Evolutionary conservation across 64 coral and sea anemone species (phyloP).

Genomic region (Stichodactyla mertensii): DNA sequence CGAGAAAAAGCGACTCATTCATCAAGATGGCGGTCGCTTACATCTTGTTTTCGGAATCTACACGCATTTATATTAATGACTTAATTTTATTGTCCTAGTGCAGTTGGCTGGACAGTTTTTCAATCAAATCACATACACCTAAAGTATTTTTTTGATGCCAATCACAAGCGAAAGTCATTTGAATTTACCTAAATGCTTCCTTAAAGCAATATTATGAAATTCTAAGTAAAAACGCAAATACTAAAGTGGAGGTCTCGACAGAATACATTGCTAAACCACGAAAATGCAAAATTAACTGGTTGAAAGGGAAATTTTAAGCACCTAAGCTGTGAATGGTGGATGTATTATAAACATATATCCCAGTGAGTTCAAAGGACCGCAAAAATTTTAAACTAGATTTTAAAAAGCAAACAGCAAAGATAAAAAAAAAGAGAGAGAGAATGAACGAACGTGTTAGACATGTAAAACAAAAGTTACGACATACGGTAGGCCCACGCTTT

Average conservation of each 20-base stretch:
- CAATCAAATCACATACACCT: neutral
- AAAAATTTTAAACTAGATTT: no score
- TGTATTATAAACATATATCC: neutral
- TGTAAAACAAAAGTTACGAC: neutral
- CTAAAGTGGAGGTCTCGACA: neutral
- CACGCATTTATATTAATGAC: neutral
- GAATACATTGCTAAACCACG: neutral
- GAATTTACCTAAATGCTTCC: neutral
- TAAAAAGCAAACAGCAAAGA: no score
- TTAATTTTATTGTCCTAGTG: neutral
- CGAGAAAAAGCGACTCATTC: neutral
- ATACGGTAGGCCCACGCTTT: neutral
- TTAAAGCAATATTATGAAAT: neutral
- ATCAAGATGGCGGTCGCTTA: neutral
- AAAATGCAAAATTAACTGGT: neutral
- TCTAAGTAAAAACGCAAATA: neutral
- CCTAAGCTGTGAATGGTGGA: neutral
- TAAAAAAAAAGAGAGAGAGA: neutral
- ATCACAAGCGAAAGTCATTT: no score
- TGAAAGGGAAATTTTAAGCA: neutral
- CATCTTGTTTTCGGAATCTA: neutral
- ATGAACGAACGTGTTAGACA: neutral
- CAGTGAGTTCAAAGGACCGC: no score
- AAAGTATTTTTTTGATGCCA: no score
- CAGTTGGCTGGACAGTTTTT: neutral